Evolutionary conservation across 2,113 vertebrate genomes (phyloP), one percentile per base, ranked within the genome.

Genomic region (Ondatra zibethicus): DNA sequence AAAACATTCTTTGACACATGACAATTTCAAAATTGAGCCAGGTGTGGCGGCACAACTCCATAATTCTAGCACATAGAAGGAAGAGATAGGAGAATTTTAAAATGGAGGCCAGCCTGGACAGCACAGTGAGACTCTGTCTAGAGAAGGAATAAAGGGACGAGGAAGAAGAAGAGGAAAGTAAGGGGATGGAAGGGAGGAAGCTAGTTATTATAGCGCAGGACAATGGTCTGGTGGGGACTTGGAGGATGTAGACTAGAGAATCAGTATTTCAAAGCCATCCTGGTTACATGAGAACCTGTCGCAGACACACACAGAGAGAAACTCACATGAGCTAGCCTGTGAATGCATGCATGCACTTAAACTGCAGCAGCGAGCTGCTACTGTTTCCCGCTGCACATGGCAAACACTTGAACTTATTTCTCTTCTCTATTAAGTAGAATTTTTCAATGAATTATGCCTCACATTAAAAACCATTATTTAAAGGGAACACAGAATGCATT

Each of bases 321-420:
- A 76, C 45, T 17, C 31, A 94, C 88, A 75, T 8, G 47, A 45
- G 66, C 76, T 63, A 80, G 82, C 42, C 33, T 16, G 19, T 89
- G 16, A 84, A 16, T 88, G 17, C 31, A n/a, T 47, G 13, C 61
- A 63, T 1, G 65, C 25, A 52, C 42, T 82, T 92, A 11, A 73
- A 63, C 33, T 63, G 47, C 1, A 66, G 63, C 42, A 68, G 10
- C 52, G 9, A 61, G 61, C 7, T 25, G 45, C 66, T 3, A 63
- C 9, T 33, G 19, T 81, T 42, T 29, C 23, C 47, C 29, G 33
- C 2, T 52, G 29, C 33, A 25, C 27, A 21, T 5, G n/a, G 58
- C 52, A 95, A 80, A 80, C 80, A 52, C 42, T 81, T 66, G 39
- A 85, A 45, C 25, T 90, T 39, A 94, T 80, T 85, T 31, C 70